Evolutionary conservation across 1,140 invertebrate species (phyloP).

Genomic region (Eumaeus atala): DNA sequence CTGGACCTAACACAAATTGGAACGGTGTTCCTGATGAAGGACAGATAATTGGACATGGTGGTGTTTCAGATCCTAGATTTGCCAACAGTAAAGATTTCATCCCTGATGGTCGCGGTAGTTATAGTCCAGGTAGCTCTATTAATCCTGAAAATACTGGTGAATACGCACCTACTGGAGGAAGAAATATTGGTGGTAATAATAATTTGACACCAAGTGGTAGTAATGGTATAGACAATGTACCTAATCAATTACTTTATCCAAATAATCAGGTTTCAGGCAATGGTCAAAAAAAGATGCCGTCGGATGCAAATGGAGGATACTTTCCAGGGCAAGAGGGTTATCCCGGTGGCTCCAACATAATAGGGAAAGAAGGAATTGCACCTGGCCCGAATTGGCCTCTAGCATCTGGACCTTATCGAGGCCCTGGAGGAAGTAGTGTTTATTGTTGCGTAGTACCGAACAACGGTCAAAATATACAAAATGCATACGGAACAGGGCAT

Average conservation of each 20-base stretch:
- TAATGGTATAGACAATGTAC: no score
- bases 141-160: background rate
- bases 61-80: background rate
- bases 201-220: no score
- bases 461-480: background rate
- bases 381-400: constrained; percentile 23
- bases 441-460: constrained; percentile 35
- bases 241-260: no score
- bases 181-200: background rate
- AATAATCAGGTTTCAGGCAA: no score
- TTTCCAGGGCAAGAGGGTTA: no score
- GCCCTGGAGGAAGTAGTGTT: constrained; percentile 30
- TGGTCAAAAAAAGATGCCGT: no score
- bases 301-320: no score
- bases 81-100: no score
- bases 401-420: constrained; percentile 26
- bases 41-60: background rate
- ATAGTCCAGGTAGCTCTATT: background rate
- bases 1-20: background rate
- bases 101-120: background rate
- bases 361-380: no score
- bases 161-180: background rate
- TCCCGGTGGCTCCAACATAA: no score
- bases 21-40: background rate
- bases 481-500: no score